Conservation (phyloP, 2,888 invertebrate species). For the Petrolisthes manimaculis region DNA sequence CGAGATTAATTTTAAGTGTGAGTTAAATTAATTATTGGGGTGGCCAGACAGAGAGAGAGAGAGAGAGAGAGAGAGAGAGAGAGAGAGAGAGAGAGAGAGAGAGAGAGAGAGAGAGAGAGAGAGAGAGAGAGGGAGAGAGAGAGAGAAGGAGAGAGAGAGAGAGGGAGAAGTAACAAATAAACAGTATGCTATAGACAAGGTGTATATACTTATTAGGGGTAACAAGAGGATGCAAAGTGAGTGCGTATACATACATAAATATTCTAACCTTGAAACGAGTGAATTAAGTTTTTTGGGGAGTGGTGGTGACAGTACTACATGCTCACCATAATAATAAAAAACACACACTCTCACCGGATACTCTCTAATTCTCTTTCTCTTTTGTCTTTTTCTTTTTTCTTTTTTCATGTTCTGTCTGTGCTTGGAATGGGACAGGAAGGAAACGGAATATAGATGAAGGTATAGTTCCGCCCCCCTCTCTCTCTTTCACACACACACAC, state of each 20-base stretch:
- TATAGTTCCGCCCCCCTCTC: too few species aligned
- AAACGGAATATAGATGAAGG: too few species aligned
- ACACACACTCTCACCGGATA: too few species aligned
- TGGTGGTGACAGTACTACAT: background rate
- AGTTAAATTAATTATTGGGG: too few species aligned
- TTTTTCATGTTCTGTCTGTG: too few species aligned
- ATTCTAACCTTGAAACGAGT: background rate
- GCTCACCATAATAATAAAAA: too few species aligned
- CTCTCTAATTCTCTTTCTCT: too few species aligned
- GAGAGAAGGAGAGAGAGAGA: background rate
- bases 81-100: constrained; percentile 17
- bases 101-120: background rate
- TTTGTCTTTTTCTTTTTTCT: too few species aligned
- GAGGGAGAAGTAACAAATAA: background rate
- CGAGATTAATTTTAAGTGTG: too few species aligned
- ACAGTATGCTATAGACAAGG: background rate
- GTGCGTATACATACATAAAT: background rate
- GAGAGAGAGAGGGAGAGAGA: background rate
- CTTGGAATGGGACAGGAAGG: too few species aligned
- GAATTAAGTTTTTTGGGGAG: background rate
- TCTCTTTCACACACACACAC: too few species aligned
- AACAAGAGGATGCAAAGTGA: too few species aligned
- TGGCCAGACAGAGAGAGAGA: background rate
- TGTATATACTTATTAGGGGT: background rate
- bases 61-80: background rate